Base-by-base conservation (phyloP, 2,797 vertebrate genomes). In the Prunella strophiata region DNA sequence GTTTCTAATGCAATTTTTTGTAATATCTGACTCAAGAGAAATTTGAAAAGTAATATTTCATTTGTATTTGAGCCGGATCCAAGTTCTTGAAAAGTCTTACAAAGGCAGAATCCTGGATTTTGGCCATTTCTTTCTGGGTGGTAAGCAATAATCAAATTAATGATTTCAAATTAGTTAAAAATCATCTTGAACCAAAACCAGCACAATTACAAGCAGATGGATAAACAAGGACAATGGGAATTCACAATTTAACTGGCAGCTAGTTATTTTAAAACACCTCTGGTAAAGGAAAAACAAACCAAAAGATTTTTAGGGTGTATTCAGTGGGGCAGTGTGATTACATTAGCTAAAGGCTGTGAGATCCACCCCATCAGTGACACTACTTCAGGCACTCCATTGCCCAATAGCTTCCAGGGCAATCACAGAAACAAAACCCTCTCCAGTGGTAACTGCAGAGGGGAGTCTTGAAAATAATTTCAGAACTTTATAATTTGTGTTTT, bases 151-250 rank as follows among this genome's bases (percentile, higher is more conserved):
- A 80, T 85, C 42, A 62, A 85, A 77, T 79, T 71, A 89, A 85
- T 87, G 16, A 83, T 94, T 95, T 93, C 57, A 82, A 80, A 92
- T 93, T 67, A 94, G 74, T 85, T 85, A 71, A 87, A 93, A 93
- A 85, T 77, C 27, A 65, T 89, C 65, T 74, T 83, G 75, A 89
- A 71, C n/a, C 2, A 12, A 96, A 90, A 58, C 63, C 72, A 87
- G 45, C 25, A 57, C 68, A 87, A 79, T 65, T 93, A 58, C 40
- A 96, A 91, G 78, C 78, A 91, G 78, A 91, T 87, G 74, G 71
- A 43, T 85, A 80, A 92, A 87, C 32, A 92, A 63, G 71, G 90
- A 82, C 74, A 87, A 65, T 71, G 77, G 29, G 45, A 82, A 65
- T 43, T 87, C 30, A 36, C 16, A 67, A 45, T 79, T 50, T 63